These are phyloP conservation scores for Pelodytes ibericus DNA, from an alignment of 2,797 vertebrate species.

Conservation along the genomic window DNA sequence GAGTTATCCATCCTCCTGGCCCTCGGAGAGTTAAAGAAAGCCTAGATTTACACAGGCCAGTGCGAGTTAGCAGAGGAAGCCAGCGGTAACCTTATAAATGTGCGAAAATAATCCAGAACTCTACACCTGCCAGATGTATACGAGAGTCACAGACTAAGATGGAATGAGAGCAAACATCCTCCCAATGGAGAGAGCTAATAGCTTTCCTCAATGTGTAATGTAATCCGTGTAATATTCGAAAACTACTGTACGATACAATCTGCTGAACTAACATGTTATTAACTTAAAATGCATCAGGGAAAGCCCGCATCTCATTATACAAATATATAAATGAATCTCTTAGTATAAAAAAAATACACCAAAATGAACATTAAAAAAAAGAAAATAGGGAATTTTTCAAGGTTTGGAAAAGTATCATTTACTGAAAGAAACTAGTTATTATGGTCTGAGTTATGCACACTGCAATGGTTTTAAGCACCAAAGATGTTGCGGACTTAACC, in stretches of 20 bases:
- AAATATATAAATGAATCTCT: slow-evolving; percentile 13
- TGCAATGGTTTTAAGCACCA: too few relatives aligned
- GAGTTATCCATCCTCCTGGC: not conserved
- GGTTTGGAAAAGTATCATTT: too few relatives aligned
- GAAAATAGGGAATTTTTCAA: not conserved
- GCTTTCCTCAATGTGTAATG: slow-evolving; percentile 61
- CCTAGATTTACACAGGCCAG: not conserved
- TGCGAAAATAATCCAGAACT: slow-evolving; percentile 31
- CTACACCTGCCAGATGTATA: slow-evolving; percentile 46
- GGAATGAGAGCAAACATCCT: slow-evolving; percentile 59
- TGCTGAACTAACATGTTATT: slow-evolving; percentile 64
- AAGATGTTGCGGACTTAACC: too few relatives aligned
- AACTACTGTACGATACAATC: slow-evolving; percentile 60
- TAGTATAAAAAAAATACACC: not conserved
- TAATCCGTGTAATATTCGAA: slow-evolving; percentile 64
- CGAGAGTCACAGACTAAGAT: slow-evolving; percentile 28
- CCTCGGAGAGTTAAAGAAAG: not conserved
- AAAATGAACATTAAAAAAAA: not conserved
- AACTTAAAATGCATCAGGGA: slow-evolving; percentile 46
- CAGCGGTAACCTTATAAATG: slow-evolving; percentile 9
- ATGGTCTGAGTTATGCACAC: too few relatives aligned
- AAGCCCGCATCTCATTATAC: slow-evolving; percentile 46
- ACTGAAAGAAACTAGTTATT: too few relatives aligned
- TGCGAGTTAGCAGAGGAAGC: not conserved
- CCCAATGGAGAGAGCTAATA: slow-evolving; percentile 64